Evolutionary conservation across 2,888 invertebrate genomes (phyloP).

Genomic region (Papilio protenor): DNA sequence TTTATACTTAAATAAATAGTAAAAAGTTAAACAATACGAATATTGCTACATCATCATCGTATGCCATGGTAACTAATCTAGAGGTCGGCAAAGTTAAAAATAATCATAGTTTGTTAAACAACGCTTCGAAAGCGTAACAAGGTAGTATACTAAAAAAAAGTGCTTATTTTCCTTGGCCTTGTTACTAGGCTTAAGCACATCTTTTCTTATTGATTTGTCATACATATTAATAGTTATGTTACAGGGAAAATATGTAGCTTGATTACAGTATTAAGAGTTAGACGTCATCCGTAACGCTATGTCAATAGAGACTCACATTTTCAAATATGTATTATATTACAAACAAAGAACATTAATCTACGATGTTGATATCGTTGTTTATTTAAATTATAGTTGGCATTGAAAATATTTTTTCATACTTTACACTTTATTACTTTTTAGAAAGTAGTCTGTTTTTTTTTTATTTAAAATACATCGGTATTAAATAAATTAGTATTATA

Average conservation of each 20-base stretch:
- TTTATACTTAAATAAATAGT: background rate
- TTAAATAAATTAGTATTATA: background rate
- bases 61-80: background rate
- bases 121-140: no score
- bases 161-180: background rate
- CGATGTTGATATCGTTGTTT: background rate
- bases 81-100: background rate
- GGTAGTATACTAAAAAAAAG: no score
- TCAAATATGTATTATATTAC: background rate
- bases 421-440: no score
- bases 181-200: background rate
- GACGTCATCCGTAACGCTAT: background rate
- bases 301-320: background rate
- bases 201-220: background rate
- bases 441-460: no score
- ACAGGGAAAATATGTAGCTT: conserved; percentile 1
- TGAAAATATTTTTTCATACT: no score
- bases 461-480: no score
- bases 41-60: background rate
- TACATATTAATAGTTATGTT: conserved; percentile 6
- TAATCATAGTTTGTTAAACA: no score
- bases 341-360: background rate
- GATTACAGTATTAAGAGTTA: background rate
- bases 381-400: background rate
- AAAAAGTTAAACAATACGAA: background rate